Conservation (phyloP, 2,113 vertebrate genomes). For the Nannobrachium achirus region DNA sequence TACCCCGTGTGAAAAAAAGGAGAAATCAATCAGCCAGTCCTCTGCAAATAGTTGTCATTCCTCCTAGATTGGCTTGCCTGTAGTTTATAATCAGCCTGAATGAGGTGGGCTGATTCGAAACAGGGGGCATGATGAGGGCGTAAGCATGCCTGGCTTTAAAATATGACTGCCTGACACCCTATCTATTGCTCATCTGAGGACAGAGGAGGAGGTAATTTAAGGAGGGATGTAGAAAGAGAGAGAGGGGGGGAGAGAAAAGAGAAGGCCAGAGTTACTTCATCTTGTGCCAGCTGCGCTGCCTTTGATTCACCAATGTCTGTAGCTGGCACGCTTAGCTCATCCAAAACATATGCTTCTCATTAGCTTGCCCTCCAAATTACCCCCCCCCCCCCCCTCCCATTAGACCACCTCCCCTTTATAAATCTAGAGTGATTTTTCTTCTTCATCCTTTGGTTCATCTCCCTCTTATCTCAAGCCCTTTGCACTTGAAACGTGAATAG, state of each 20-base stretch:
- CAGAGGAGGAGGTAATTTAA: constrained; percentile 33
- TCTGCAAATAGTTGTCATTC: constrained; percentile 33
- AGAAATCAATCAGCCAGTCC: constrained; percentile 30
- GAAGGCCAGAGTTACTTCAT: constrained; percentile 56
- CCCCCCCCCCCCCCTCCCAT: not conserved
- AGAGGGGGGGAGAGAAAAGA: constrained; percentile 9
- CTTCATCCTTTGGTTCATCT: constrained; percentile 16
- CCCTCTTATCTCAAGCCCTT: constrained; percentile 32
- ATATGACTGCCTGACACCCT: constrained; percentile 59
- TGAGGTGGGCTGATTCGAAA: constrained; percentile 64
- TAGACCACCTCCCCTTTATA: constrained; percentile 60
- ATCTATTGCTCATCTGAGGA: constrained; percentile 56
- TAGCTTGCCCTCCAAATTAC: constrained; percentile 51
- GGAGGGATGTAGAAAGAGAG: constrained; percentile 12
- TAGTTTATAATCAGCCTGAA: constrained; percentile 57
- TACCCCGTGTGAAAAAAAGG: constrained; percentile 21
- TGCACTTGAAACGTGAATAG: constrained; percentile 32
- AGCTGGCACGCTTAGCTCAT: constrained; percentile 61
- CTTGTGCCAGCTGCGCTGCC: constrained; percentile 70
- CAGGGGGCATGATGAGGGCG: constrained; percentile 47
- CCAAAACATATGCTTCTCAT: constrained; percentile 66
- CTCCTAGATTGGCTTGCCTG: constrained; percentile 37
- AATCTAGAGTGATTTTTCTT: constrained; percentile 29
- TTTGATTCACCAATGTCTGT: constrained; percentile 59
- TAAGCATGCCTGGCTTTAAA: constrained; percentile 44